Evolutionary conservation across 2,888 invertebrate species (phyloP).

Genomic region (Poecilobothrus nobilitatus): DNA sequence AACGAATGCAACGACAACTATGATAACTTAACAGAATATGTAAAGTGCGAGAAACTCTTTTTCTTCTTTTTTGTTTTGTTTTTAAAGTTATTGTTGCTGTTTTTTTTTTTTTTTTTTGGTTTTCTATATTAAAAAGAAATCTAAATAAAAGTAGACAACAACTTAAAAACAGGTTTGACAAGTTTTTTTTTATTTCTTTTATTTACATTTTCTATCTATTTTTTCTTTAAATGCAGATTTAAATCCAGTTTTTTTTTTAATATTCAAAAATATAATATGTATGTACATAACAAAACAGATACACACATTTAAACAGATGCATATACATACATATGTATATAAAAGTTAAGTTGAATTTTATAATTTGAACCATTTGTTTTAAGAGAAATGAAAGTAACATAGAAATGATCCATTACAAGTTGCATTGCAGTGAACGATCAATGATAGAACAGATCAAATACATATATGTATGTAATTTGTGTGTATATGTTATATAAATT

Average conservation of each 20-base stretch:
- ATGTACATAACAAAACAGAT: background rate
- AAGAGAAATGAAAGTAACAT: background rate
- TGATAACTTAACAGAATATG: background rate
- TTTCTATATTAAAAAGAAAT: background rate
- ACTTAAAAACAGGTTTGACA: background rate
- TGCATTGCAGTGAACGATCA: too few relatives aligned
- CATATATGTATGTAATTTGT: too few relatives aligned
- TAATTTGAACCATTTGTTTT: background rate
- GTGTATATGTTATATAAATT: too few relatives aligned
- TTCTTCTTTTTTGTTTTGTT: too few relatives aligned
- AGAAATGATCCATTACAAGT: background rate
- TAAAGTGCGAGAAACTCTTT: background rate
- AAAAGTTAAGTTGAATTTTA: background rate
- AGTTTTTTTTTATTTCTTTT: background rate
- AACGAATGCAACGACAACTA: background rate
- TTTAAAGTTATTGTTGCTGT: too few relatives aligned
- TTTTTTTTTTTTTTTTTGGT: too few relatives aligned
- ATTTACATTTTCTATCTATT: background rate
- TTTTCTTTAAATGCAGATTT: slow-evolving; percentile 1
- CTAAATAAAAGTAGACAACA: background rate
- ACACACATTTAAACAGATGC: background rate
- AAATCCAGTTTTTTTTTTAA: background rate
- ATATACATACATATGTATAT: background rate
- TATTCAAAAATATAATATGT: background rate
- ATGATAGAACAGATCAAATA: too few relatives aligned